Percentiles rank a stretch among this genome's conserved stretches.
phyloP scores from a whole-genome alignment of 2,113 vertebrate species.

The Syrrhaptes paradoxus region DNA sequence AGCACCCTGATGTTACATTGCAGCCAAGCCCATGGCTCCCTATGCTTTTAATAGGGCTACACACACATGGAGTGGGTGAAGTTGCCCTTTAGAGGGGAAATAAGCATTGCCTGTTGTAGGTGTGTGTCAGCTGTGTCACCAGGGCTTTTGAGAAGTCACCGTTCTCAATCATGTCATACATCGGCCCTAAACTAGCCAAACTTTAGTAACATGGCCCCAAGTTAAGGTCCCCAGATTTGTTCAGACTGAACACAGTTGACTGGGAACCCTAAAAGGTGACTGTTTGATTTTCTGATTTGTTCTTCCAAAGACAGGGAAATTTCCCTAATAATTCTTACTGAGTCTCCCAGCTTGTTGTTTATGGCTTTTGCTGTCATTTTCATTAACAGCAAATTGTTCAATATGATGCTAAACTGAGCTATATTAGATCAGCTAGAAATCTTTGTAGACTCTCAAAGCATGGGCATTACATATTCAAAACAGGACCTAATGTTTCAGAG shows the following conservation, averaged over 20 bases:
- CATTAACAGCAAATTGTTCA: slow-evolving; percentile 75
- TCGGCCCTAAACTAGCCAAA: neutral
- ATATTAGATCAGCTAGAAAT: slow-evolving; percentile 79
- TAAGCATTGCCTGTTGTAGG: neutral
- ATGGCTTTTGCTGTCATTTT: slow-evolving; percentile 70
- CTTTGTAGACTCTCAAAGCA: slow-evolving; percentile 76
- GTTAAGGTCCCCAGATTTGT: neutral
- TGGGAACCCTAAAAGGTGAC: neutral
- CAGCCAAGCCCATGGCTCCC: neutral
- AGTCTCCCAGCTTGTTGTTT: slow-evolving; percentile 64
- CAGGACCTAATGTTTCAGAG: slow-evolving; percentile 95
- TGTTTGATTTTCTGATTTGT: slow-evolving; percentile 15
- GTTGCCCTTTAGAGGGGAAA: neutral
- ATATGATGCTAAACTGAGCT: slow-evolving; percentile 73
- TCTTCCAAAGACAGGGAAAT: slow-evolving; percentile 40
- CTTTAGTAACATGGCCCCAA: neutral
- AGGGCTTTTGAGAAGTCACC: neutral
- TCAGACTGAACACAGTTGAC: neutral
- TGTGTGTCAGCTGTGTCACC: accelerated
- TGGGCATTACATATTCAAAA: slow-evolving; percentile 93
- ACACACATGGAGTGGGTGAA: accelerated
- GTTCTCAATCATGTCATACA: neutral
- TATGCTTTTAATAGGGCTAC: neutral
- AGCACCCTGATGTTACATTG: accelerated
- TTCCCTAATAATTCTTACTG: slow-evolving; percentile 32